These are phyloP conservation scores for Rhagoletis pomonella DNA, from an alignment of 1,140 invertebrate species.

Conservation along the genomic window DNA sequence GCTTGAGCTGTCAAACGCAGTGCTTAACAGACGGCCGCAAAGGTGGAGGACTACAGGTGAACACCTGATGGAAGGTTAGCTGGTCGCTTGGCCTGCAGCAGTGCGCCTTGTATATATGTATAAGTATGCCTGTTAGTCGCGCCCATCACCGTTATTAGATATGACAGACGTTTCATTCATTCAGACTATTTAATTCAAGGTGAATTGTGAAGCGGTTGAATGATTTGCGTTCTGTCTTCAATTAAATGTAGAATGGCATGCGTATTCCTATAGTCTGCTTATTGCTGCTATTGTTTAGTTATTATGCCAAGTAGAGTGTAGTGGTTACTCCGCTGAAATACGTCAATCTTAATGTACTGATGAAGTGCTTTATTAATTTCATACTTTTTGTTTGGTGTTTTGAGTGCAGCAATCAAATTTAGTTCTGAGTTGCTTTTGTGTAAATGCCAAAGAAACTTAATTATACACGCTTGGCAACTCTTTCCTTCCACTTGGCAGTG, in stretches of 20 bases:
- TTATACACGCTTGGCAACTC: conserved; percentile 4
- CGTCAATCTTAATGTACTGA: conserved; percentile 8
- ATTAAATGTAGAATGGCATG: background rate
- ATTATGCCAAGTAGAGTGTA: background rate
- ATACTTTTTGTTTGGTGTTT: background rate
- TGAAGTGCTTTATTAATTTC: conserved; percentile 17
- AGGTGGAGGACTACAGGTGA: background rate
- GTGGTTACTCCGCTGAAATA: background rate
- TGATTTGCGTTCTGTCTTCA: background rate
- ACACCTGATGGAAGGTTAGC: background rate
- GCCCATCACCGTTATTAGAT: background rate
- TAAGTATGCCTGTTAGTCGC: background rate
- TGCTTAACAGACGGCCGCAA: background rate
- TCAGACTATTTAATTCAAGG: conserved; percentile 34
- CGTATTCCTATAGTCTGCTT: background rate
- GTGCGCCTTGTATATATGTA: background rate
- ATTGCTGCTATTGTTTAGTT: conserved; percentile 1
- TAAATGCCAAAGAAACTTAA: conserved; percentile 35
- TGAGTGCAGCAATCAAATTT: background rate
- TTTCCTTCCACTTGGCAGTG: background rate
- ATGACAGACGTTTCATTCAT: conserved; percentile 3
- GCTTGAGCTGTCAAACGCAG: background rate
- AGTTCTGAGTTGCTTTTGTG: background rate
- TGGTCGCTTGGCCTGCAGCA: background rate
- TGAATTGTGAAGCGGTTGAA: conserved; percentile 32